Percentiles rank a stretch among this genome's conserved stretches.
Evolutionary conservation across 1,140 invertebrate genomes (phyloP).

Genomic region (Pseudomyrmex gracilis): DNA sequence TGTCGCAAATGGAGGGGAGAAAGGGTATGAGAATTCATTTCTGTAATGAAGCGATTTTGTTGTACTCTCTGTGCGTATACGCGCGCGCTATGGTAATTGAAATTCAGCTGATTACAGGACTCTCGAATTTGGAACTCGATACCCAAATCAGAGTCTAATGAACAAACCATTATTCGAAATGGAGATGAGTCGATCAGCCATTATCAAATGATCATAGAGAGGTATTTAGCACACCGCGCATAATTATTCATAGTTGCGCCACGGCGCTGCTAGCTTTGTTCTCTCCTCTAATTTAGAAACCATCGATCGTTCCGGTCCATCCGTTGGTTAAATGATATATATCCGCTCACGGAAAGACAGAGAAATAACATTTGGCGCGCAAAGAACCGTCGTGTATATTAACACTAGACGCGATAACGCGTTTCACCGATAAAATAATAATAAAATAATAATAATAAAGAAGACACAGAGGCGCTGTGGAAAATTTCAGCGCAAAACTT

Average conservation of each 20-base stretch:
- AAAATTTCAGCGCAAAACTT: too few relatives aligned
- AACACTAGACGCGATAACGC: too few relatives aligned
- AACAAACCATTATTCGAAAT: constrained; percentile 64
- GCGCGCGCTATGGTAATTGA: constrained; percentile 42
- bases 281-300: constrained; percentile 57
- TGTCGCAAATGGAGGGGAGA: neutral
- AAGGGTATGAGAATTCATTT: neutral
- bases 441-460: too few relatives aligned
- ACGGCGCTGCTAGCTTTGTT: constrained; percentile 49
- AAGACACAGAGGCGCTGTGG: too few relatives aligned
- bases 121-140: constrained; percentile 44
- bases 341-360: neutral
- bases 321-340: constrained; percentile 44
- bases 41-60: constrained; percentile 7
- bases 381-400: too few relatives aligned
- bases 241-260: constrained; percentile 66
- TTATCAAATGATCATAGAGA: constrained; percentile 58
- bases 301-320: constrained; percentile 45
- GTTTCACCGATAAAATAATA: too few relatives aligned
- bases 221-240: constrained; percentile 57
- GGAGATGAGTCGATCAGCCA: constrained; percentile 45
- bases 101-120: constrained; percentile 34
- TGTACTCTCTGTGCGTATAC: too few relatives aligned
- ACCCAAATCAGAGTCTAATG: constrained; percentile 54
- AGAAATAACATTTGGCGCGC: too few relatives aligned